Conservation (phyloP, 2,113 vertebrate species). For the Turdus rufiventris region DNA sequence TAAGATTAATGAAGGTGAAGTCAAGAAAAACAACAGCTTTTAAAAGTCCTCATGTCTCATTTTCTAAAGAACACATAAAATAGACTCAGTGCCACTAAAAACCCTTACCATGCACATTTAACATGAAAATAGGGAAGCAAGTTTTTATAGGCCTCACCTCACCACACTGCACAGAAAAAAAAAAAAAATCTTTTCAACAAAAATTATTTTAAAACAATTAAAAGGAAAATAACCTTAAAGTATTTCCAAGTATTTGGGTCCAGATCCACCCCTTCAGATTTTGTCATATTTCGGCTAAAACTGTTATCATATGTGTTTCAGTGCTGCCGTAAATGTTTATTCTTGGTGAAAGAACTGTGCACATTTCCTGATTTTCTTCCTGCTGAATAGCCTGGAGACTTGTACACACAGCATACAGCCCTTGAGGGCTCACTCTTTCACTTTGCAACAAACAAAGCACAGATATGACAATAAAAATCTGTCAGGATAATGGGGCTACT, state of each 20-base stretch:
- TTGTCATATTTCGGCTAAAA: not conserved
- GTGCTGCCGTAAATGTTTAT: not conserved
- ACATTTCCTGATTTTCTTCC: not conserved
- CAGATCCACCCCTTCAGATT: not conserved
- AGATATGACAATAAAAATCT: not conserved
- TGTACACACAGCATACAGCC: not conserved
- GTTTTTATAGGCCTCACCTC: not conserved
- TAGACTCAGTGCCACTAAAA: not conserved
- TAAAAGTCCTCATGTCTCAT: constrained; percentile 28
- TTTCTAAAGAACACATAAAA: constrained; percentile 6
- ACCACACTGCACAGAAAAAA: not conserved
- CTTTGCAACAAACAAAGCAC: not conserved
- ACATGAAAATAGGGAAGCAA: not conserved
- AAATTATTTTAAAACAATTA: not conserved
- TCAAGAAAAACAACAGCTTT: constrained; percentile 60
- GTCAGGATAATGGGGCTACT: not conserved
- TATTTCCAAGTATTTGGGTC: not conserved
- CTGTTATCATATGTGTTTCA: not conserved
- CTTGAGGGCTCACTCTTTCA: not conserved
- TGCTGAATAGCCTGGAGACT: not conserved
- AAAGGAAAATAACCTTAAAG: not conserved
- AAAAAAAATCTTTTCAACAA: not conserved
- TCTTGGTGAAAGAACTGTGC: not conserved
- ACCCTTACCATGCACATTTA: not conserved
- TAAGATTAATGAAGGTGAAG: constrained; percentile 66